Evolutionary conservation across 2,888 invertebrate genomes (phyloP).

Genomic region (Arctia plantaginis): DNA sequence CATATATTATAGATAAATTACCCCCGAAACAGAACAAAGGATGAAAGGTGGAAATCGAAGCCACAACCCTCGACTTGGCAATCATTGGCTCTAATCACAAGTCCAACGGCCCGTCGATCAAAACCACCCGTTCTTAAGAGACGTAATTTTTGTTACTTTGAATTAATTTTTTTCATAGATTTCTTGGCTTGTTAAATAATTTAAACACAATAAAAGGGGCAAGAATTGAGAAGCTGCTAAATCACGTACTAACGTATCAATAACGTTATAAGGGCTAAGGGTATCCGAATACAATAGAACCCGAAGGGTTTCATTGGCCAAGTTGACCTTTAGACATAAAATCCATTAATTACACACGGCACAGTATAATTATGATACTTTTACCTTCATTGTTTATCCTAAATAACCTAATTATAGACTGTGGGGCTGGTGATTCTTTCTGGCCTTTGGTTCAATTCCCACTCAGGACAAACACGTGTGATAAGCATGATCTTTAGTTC

Average conservation of each 20-base stretch:
- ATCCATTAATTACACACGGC: background rate
- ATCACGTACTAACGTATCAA: slow-evolving; percentile 5
- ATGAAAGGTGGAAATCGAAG: too few relatives aligned
- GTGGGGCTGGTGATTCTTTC: too few relatives aligned
- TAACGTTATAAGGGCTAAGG: slow-evolving; percentile 8
- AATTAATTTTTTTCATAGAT: background rate
- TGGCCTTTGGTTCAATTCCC: too few relatives aligned
- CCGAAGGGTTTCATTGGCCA: slow-evolving; percentile 1
- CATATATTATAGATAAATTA: too few relatives aligned
- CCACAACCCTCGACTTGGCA: too few relatives aligned
- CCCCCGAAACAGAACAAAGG: too few relatives aligned
- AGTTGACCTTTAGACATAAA: background rate
- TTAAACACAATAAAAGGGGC: background rate
- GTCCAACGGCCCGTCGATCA: too few relatives aligned
- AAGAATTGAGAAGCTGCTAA: background rate
- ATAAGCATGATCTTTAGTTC: too few relatives aligned
- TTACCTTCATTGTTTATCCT: background rate
- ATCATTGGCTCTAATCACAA: too few relatives aligned
- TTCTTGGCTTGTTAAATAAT: background rate
- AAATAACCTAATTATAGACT: background rate
- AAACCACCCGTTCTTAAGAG: background rate
- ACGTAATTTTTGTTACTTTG: background rate
- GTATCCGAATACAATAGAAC: slow-evolving; percentile 7
- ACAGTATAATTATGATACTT: background rate
- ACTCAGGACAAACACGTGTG: too few relatives aligned